Evolutionary conservation across 2,888 invertebrate species (phyloP).

Genomic region (Tachystola acroxantha): DNA sequence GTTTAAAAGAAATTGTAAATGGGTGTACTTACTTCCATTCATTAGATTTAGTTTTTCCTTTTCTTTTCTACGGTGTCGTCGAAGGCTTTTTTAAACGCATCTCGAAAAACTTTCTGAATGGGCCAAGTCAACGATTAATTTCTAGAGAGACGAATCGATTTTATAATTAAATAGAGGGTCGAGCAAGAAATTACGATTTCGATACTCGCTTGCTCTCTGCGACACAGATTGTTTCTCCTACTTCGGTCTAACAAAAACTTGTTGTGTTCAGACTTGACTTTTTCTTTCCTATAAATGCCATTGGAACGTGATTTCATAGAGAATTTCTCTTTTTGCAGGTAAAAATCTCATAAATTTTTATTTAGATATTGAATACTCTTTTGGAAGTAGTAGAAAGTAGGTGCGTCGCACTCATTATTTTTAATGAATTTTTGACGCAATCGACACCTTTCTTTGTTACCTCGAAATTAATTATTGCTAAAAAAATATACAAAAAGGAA

Average conservation of each 20-base stretch:
- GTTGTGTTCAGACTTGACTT: conserved; percentile 17
- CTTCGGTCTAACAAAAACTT: conserved; percentile 25
- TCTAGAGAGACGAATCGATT: conserved; percentile 43
- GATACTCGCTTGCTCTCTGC: conserved; percentile 22
- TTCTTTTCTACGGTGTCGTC: conserved; percentile 26
- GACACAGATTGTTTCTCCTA: conserved; percentile 32
- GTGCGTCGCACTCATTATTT: conserved; percentile 44
- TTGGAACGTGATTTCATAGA: conserved; percentile 5
- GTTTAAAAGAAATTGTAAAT: no score
- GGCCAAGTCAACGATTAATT: conserved; percentile 29
- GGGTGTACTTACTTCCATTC: not conserved
- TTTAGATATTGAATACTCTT: conserved; percentile 41
- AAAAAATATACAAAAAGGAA: conserved; percentile 46
- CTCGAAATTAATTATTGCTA: conserved; percentile 62
- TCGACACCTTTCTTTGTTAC: conserved; percentile 65
- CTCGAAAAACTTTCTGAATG: conserved; percentile 24
- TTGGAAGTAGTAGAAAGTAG: conserved; percentile 35
- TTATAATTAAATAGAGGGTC: conserved; percentile 39
- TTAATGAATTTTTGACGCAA: conserved; percentile 52
- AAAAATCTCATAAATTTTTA: conserved; percentile 12
- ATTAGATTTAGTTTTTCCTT: not conserved
- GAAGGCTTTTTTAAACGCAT: conserved; percentile 33
- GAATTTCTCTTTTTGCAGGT: not conserved
- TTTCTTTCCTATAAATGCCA: conserved; percentile 15
- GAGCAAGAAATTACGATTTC: conserved; percentile 40